Evolutionary conservation across 2,888 invertebrate genomes (phyloP), one percentile per base, ranked within the genome.

Genomic region (Thera obeliscata): DNA sequence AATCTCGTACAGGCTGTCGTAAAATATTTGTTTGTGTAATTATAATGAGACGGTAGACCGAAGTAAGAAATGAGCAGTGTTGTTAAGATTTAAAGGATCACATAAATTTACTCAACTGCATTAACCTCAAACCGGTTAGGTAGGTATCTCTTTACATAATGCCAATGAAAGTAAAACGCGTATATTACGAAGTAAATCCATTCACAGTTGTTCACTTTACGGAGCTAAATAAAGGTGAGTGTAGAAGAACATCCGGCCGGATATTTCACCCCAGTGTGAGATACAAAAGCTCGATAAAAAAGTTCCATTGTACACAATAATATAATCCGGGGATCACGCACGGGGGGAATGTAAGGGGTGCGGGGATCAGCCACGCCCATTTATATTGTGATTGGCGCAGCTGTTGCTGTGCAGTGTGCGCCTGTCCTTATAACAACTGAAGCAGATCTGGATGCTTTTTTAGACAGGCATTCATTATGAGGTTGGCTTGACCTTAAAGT

Each of bases 321-420:
- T 89, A 90, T 90, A 90, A 91, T 91, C 87, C 89, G 81, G 87
- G 88, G 87, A 88, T 88, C 89, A 85, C 84, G 81, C 81, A 79
- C 85, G 82, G 85, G 84, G 81, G 78, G 78, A 78, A 74, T 72
- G 76, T 22, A 77, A 74, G 76, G 80, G 81, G 80, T 76, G 81
- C 78, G 83, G 83, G 83, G 80, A 76, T 69, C 81, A 72, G 77
- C 87, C 92, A 90, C 92, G 91, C 93, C 93, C 74, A 88, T 83
- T 82, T 85, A 86, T 87, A 92, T 93, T 92, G 93, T 93, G 93
- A 93, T 93, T 93, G 93, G 93, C 82, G 93, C 93, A 93, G 93
- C 93, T 93, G 93, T 91, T 89, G 82, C 82, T 81, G 73, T 68
- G 82, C 82, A 80, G 84, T 87, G 83, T 86, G 81, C 78, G 79